Percentiles rank a stretch among this genome's conserved stretches.
Conservation (phyloP, 1,140 invertebrate species). For the Trichonephila inaurata region DNA sequence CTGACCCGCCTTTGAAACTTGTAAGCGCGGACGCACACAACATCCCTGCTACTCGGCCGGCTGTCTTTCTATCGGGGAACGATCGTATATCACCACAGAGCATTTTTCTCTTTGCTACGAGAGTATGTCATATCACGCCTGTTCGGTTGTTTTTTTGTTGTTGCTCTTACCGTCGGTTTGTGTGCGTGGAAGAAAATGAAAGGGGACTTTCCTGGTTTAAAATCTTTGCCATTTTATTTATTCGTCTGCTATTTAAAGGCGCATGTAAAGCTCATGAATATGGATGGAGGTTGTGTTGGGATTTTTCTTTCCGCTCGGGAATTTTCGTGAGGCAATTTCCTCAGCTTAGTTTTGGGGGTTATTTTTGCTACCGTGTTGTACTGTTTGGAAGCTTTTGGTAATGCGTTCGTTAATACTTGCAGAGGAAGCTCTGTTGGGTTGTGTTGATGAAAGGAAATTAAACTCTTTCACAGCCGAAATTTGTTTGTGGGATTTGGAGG, state of each 20-base stretch:
- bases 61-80: background rate
- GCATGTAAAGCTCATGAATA: conserved; percentile 2
- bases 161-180: background rate
- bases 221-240: background rate
- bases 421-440: background rate
- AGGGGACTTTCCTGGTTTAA: background rate
- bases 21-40: conserved; percentile 4
- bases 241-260: background rate
- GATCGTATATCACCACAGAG: conserved; percentile 7
- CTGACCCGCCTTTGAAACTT: conserved; percentile 48
- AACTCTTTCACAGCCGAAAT: too few relatives aligned
- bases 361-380: background rate
- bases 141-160: background rate
- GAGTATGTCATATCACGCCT: conserved; percentile 2
- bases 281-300: background rate
- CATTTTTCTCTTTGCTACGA: background rate
- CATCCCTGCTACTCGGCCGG: background rate
- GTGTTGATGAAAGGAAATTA: background rate
- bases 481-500: too few relatives aligned
- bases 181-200: background rate
- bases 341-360: background rate
- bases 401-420: background rate
- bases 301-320: background rate
- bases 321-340: background rate
- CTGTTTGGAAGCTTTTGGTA: background rate